These are phyloP conservation scores for Erebia ligea DNA, from an alignment of 2,888 invertebrate genomes.

Conservation along the genomic window DNA sequence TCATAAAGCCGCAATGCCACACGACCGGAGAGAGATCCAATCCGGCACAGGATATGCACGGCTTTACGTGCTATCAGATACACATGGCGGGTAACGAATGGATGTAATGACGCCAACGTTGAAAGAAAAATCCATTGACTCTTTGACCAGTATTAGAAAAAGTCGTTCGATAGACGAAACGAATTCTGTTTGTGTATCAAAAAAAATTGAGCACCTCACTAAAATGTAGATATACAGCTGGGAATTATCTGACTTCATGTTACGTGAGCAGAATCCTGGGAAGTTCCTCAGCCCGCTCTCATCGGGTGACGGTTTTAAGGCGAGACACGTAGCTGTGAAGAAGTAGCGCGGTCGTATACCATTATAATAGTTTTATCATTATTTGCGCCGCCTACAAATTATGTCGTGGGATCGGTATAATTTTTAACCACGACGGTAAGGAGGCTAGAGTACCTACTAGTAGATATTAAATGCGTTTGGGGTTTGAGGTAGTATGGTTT, in stretches of 20 bases:
- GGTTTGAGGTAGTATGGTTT: too few relatives aligned
- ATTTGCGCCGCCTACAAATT: constrained; percentile 35
- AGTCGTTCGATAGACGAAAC: too few relatives aligned
- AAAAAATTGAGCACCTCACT: constrained; percentile 20
- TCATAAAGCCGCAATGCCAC: too few relatives aligned
- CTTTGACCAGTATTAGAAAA: too few relatives aligned
- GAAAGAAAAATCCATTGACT: too few relatives aligned
- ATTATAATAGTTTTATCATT: constrained; percentile 42
- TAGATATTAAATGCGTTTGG: too few relatives aligned
- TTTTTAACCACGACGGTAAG: background rate
- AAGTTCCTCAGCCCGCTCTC: constrained; percentile 37
- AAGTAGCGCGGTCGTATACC: constrained; percentile 40
- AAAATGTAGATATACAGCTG: constrained; percentile 44
- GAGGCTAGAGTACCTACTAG: too few relatives aligned
- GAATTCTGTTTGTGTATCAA: background rate
- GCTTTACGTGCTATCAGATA: too few relatives aligned
- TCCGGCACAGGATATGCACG: too few relatives aligned
- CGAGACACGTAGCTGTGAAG: constrained; percentile 42
- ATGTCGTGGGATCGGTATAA: background rate
- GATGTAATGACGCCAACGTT: too few relatives aligned
- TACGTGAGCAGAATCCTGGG: constrained; percentile 41
- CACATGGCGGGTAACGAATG: too few relatives aligned
- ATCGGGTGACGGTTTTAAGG: constrained; percentile 35
- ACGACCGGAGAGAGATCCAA: too few relatives aligned
- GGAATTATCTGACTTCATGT: constrained; percentile 42